A percentile compares a stretch with the other conserved stretches of the same genome.
These are phyloP conservation scores for Drosophila persimilis DNA, from an alignment of 1,140 invertebrate genomes.

Conservation along the genomic window DNA sequence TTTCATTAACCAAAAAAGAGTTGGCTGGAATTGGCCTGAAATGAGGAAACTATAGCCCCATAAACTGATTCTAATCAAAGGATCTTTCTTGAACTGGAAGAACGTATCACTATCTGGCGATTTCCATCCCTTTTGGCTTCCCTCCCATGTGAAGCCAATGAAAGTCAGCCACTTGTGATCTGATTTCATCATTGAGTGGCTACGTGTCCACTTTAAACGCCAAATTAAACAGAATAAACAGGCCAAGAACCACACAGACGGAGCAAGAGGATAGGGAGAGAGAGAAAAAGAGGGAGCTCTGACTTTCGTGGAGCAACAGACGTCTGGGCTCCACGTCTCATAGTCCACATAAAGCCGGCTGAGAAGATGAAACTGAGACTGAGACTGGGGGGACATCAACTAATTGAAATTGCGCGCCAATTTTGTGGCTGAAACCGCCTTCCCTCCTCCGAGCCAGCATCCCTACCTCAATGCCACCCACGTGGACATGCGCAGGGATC, in stretches of 20 bases:
- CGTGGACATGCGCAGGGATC: slow-evolving; percentile 43
- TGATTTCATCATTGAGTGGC: slow-evolving; percentile 58
- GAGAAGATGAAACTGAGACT: slow-evolving; percentile 4
- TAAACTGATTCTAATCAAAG: no score
- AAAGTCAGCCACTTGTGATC: slow-evolving; percentile 48
- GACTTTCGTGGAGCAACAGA: no score
- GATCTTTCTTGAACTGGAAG: neutral
- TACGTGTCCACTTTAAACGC: slow-evolving; percentile 70
- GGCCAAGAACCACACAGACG: slow-evolving; percentile 40
- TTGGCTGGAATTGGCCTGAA: neutral
- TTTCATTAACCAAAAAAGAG: slow-evolving; percentile 60
- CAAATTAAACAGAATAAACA: slow-evolving; percentile 71
- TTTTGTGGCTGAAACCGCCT: slow-evolving; percentile 67
- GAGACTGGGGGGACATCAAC: slow-evolving; percentile 59
- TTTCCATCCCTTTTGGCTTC: neutral
- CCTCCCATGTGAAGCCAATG: neutral
- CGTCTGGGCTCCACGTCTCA: no score
- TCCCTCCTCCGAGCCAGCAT: neutral
- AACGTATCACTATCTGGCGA: neutral
- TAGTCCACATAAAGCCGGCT: no score
- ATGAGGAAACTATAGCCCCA: slow-evolving; percentile 1
- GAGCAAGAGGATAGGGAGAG: slow-evolving; percentile 14
- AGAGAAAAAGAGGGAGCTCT: neutral
- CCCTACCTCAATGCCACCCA: neutral
- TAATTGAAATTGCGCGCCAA: slow-evolving; percentile 80